These are phyloP conservation scores for Diplosoma virens DNA, from an alignment of 23 tunicate species.

Conservation along the genomic window DNA sequence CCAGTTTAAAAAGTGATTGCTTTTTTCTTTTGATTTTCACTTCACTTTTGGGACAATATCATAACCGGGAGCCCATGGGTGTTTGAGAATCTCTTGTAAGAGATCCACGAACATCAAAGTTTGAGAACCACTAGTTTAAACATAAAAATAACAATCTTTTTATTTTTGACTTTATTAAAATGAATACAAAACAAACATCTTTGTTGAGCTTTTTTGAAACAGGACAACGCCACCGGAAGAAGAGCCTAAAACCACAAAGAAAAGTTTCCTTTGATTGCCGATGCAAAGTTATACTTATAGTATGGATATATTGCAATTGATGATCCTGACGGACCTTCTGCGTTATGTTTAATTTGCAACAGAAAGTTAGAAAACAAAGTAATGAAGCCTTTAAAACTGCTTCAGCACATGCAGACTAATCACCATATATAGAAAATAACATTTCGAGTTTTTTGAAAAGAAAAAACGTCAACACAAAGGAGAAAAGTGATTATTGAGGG, in stretches of 20 bases:
- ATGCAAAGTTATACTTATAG: constrained; percentile 19
- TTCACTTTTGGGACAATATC: too few relatives aligned
- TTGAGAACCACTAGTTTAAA: too few relatives aligned
- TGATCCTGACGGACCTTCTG: constrained; percentile 19
- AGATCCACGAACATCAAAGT: too few relatives aligned
- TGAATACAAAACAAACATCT: constrained; percentile 41
- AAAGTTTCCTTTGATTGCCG: constrained; percentile 1
- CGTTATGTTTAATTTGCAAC: constrained; percentile 27
- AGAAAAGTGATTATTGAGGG: constrained; percentile 26
- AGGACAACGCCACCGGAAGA: constrained; percentile 17
- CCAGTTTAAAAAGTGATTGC: too few relatives aligned
- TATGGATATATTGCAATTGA: constrained; percentile 35
- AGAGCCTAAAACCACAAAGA: constrained; percentile 27
- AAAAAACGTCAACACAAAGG: neutral
- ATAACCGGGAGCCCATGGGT: too few relatives aligned
- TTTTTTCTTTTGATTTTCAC: too few relatives aligned
- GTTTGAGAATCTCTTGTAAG: too few relatives aligned
- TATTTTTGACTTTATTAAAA: too few relatives aligned
- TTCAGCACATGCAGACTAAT: constrained; percentile 32
- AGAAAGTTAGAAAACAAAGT: too few relatives aligned
- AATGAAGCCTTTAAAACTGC: constrained; percentile 24
- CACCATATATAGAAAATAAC: constrained; percentile 36
- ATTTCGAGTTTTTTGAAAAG: constrained; percentile 35
- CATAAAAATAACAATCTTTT: too few relatives aligned
- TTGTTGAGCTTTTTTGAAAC: constrained; percentile 41